Evolutionary conservation across 2,113 vertebrate species (phyloP).

Genomic region (Semicossyphus pulcher): DNA sequence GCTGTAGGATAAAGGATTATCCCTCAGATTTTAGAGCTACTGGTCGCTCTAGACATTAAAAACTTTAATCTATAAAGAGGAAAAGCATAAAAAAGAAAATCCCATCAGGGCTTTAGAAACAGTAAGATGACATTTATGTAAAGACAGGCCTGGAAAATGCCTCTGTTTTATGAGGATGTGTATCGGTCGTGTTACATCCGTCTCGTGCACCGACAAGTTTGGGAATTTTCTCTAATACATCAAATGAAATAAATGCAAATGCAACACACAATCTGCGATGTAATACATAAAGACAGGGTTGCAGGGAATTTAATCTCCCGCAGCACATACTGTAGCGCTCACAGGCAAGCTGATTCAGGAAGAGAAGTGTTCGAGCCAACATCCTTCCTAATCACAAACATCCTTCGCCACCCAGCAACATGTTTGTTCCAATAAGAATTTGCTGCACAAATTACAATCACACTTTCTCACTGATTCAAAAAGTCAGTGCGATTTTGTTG

Average conservation of each 20-base stretch:
- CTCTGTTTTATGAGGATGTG: slow-evolving; percentile 35
- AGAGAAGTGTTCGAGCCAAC: slow-evolving; percentile 58
- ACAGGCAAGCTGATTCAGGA: slow-evolving; percentile 65
- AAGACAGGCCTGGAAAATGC: slow-evolving; percentile 45
- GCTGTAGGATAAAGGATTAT: not conserved
- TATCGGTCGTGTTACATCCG: slow-evolving; percentile 15
- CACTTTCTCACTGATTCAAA: not conserved
- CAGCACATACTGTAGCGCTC: slow-evolving; percentile 17
- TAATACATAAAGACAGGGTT: slow-evolving; percentile 20
- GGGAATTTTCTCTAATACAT: slow-evolving; percentile 60
- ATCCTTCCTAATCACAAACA: slow-evolving; percentile 77
- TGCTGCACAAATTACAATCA: not conserved
- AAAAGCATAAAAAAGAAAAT: slow-evolving; percentile 19
- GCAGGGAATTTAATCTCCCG: slow-evolving; percentile 40
- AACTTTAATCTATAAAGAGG: slow-evolving; percentile 20
- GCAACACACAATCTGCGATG: slow-evolving; percentile 29
- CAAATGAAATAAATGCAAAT: slow-evolving; percentile 59
- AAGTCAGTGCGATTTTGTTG: not conserved
- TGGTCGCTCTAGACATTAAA: slow-evolving; percentile 34
- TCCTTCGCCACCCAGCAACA: slow-evolving; percentile 56
- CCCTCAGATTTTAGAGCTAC: slow-evolving; percentile 19
- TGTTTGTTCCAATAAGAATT: slow-evolving; percentile 40
- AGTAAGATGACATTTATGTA: slow-evolving; percentile 26
- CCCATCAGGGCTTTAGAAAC: slow-evolving; percentile 34
- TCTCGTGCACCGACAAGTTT: slow-evolving; percentile 56